These are phyloP conservation scores for Phania funesta DNA, from an alignment of 2,888 invertebrate genomes.

Conservation along the genomic window DNA sequence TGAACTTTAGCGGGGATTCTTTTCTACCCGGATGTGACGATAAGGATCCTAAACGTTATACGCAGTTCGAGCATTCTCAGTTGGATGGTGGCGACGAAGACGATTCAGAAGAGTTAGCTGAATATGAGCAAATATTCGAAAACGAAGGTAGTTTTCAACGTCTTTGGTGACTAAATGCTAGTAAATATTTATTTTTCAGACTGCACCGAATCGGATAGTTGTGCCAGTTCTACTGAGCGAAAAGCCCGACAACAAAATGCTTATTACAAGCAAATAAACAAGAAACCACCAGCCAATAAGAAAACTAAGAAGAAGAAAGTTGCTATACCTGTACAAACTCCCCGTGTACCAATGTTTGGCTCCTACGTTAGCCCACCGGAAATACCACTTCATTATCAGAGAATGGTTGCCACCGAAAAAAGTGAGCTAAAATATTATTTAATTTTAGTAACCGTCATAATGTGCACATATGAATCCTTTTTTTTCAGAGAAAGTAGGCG, in stretches of 20 bases:
- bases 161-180: no score
- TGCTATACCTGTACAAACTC: slow-evolving; percentile 92
- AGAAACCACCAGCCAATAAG: slow-evolving; percentile 86
- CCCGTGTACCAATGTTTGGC: slow-evolving; percentile 87
- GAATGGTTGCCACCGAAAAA: slow-evolving; percentile 78
- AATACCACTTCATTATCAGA: slow-evolving; percentile 82
- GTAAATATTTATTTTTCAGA: slow-evolving; percentile 68
- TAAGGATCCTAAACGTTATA: slow-evolving; percentile 77
- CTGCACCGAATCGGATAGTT: slow-evolving; percentile 95
- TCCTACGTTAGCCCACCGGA: slow-evolving; percentile 86
- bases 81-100: slow-evolving; percentile 86
- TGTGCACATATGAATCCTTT: neutral
- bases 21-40: slow-evolving; percentile 74
- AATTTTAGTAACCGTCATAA: neutral
- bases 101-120: slow-evolving; percentile 85
- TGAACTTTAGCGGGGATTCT: slow-evolving; percentile 83
- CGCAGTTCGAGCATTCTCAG: slow-evolving; percentile 85
- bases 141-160: slow-evolving; percentile 84
- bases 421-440: slow-evolving; percentile 70
- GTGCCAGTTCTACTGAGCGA: slow-evolving; percentile 82
- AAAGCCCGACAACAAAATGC: slow-evolving; percentile 84
- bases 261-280: slow-evolving; percentile 84
- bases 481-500: slow-evolving; percentile 72
- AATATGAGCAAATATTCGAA: slow-evolving; percentile 86
- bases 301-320: slow-evolving; percentile 87